These are phyloP conservation scores for Tragelaphus buxtoni DNA, from an alignment of 2,113 vertebrate genomes.

Conservation along the genomic window DNA sequence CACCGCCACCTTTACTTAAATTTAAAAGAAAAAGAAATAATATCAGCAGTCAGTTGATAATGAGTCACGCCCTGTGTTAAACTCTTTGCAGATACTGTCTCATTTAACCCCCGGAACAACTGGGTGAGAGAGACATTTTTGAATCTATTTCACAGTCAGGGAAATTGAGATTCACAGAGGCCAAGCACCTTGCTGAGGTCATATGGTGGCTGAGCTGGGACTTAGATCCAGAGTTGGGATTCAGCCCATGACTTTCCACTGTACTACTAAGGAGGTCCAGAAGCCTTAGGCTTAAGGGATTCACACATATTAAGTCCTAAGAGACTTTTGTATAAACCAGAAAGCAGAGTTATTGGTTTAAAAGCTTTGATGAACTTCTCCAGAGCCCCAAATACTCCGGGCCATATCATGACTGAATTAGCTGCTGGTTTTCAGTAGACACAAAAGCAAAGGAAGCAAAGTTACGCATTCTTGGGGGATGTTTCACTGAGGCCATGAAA, in stretches of 20 bases:
- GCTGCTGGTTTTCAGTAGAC: background rate
- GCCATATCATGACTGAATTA: background rate
- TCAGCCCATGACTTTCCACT: background rate
- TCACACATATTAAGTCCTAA: background rate
- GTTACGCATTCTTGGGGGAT: rapidly evolving
- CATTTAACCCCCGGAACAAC: background rate
- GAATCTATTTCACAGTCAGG: background rate
- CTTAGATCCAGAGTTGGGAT: background rate
- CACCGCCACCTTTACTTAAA: background rate
- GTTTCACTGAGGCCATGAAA: background rate
- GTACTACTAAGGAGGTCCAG: background rate
- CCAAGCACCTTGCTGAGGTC: background rate
- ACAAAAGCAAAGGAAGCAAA: background rate
- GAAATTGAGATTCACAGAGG: background rate
- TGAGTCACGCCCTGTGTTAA: background rate
- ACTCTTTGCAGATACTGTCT: background rate
- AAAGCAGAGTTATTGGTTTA: background rate
- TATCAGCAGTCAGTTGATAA: background rate
- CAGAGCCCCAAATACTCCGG: background rate
- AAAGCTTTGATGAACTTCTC: background rate
- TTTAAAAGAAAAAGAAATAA: background rate
- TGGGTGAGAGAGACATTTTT: background rate
- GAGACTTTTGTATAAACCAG: background rate
- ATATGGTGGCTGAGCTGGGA: rapidly evolving
- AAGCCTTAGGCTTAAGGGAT: background rate